Evolutionary conservation across 2,113 vertebrate genomes (phyloP), one percentile per base, ranked within the genome.

Genomic region (Corythoichthys haematopterus): DNA sequence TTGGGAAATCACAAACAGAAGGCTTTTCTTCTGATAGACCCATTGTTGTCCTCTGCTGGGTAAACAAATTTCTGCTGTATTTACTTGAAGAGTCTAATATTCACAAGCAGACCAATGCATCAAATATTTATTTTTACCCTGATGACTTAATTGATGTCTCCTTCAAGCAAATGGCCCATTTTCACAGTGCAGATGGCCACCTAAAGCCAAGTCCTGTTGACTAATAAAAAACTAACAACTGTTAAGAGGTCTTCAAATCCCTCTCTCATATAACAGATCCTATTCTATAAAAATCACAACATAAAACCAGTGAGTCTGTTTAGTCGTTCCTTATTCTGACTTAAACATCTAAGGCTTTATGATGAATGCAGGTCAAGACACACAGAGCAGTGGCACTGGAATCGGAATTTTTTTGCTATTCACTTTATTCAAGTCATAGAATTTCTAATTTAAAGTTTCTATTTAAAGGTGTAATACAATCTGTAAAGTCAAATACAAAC

Each of bases 1-100:
- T 66, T 64, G 71, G 81, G 83, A 86, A 85, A 83, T 80, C 64
- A 75, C 8, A n/a, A n/a, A 72, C 68, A 72, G 48, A 52, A 40
- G 20, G 68, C 16, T 72, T 75, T 46, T 75, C 65, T 64, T 33
- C 55, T 15, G 60, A 58, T 46, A 61, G 53, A 71, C 47, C 60
- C 70, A 50, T 56, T 60, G 64, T 71, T 66, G 47, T 74, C 50
- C 64, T 64, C 59, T 51, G 53, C 8, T 50, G 56, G 64, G 37
- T 65, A 77, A 83, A 75, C 74, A 60, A 38, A 60, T 76, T 70
- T 78, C 47, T 50, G 45, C 1, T 71, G 58, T 72, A 74, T 64
- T n/a, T 37, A 43, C 68, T 65, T 65, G 10, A 77, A 65, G 64
- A 47, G 45, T 4, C 9, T 37, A 33, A 63, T 38, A 37, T 66